Percentiles rank a stretch among this genome's conserved stretches.
These are phyloP conservation scores for Dendrocincla tyrannina DNA, from an alignment of 2,797 vertebrate species.

Conservation along the genomic window DNA sequence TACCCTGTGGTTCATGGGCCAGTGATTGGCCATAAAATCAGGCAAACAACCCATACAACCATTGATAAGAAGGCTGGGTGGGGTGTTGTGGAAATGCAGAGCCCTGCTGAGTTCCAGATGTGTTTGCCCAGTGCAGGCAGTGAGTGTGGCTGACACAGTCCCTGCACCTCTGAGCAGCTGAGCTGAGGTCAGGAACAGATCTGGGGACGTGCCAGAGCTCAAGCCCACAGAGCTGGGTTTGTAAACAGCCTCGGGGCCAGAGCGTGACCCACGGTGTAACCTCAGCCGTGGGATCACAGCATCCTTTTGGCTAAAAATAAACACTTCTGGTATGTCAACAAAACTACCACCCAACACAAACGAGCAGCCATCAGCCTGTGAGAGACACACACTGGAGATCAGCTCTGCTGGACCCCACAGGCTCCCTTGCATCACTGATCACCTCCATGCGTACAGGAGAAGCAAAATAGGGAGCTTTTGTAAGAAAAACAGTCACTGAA, in stretches of 20 bases:
- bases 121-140: not conserved
- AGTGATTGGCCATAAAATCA: not conserved
- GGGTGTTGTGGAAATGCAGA: accelerated
- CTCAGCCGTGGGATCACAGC: not conserved
- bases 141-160: accelerated
- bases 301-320: not conserved
- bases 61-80: accelerated
- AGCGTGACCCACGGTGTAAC: accelerated
- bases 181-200: not conserved
- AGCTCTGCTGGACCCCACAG: not conserved
- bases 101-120: accelerated
- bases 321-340: not conserved
- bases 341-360: not conserved
- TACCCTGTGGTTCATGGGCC: not conserved
- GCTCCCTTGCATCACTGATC: accelerated
- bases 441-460: not conserved
- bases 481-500: not conserved
- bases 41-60: not conserved
- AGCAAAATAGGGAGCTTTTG: not conserved
- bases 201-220: not conserved
- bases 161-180: accelerated
- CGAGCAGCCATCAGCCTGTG: not conserved
- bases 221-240: not conserved
- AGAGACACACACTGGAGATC: not conserved
- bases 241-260: not conserved